These are phyloP conservation scores for Sminthopsis crassicaudata DNA, from an alignment of 2,113 vertebrate species.

Conservation along the genomic window DNA sequence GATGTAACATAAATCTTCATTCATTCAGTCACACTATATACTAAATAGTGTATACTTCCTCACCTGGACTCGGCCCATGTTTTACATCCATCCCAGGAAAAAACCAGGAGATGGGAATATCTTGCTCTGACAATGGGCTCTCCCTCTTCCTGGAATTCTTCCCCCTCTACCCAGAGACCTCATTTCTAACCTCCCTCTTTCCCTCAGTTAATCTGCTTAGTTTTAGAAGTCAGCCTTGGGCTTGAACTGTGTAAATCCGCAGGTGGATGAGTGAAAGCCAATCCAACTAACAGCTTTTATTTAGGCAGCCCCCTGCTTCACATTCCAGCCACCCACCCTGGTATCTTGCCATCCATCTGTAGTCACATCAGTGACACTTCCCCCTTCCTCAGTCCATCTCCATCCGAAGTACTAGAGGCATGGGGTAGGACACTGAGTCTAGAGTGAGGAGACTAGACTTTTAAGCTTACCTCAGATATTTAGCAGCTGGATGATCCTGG, in stretches of 20 bases:
- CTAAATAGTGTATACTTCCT: no score
- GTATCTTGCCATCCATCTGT: no score
- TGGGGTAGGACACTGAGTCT: no score
- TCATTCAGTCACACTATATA: no score
- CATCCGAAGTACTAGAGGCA: no score
- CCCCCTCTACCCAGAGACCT: background rate
- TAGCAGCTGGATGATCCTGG: background rate
- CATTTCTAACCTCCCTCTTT: background rate
- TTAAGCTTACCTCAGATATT: background rate
- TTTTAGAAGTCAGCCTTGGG: background rate
- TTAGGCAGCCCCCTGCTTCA: background rate
- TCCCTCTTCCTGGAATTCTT: background rate
- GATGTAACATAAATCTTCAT: no score
- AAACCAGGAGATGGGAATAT: background rate
- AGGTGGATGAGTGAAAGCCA: background rate
- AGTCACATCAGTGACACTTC: no score
- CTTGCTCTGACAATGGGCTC: background rate
- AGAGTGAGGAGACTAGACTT: background rate
- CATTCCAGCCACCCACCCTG: background rate
- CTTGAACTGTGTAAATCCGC: background rate
- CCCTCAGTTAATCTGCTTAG: no score
- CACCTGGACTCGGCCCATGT: no score
- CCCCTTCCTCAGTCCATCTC: no score
- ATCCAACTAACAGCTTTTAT: background rate
- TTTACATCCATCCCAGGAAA: no score